These are phyloP conservation scores for Sebastes trivittatus DNA, from an alignment of 2,797 vertebrate species.

Conservation along the genomic window DNA sequence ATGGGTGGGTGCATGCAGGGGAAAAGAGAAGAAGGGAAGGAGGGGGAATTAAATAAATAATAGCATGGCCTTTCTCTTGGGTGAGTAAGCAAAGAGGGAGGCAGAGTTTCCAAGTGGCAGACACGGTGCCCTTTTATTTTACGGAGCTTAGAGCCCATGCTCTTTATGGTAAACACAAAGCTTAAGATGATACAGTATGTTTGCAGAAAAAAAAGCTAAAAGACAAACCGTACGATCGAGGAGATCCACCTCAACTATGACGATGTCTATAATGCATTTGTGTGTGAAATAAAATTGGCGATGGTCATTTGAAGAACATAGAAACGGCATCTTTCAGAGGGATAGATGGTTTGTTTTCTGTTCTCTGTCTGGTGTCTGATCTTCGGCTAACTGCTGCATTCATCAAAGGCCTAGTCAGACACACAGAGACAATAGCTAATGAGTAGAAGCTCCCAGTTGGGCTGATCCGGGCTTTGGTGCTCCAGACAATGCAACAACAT, in stretches of 20 bases:
- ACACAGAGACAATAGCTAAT: constrained; percentile 81
- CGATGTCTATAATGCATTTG: background rate
- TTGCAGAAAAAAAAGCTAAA: constrained; percentile 19
- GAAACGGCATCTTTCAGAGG: constrained; percentile 33
- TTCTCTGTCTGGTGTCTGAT: constrained; percentile 64
- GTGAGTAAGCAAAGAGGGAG: constrained; percentile 69
- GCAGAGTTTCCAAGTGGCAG: constrained; percentile 65
- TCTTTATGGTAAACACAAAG: constrained; percentile 62
- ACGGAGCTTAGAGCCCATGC: constrained; percentile 45
- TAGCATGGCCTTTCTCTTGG: constrained; percentile 72
- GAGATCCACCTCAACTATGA: background rate
- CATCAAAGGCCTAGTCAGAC: constrained; percentile 77
- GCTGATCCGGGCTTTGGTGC: constrained; percentile 73
- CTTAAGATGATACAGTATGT: constrained; percentile 51
- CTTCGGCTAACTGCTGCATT: constrained; percentile 73
- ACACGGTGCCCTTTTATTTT: constrained; percentile 74
- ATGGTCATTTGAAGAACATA: constrained; percentile 31
- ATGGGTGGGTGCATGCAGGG: constrained; percentile 48
- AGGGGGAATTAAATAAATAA: constrained; percentile 81
- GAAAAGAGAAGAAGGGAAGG: constrained; percentile 37
- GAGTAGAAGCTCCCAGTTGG: constrained; percentile 80
- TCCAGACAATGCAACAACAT: constrained; percentile 84
- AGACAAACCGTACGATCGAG: background rate
- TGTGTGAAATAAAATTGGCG: constrained; percentile 1
- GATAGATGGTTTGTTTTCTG: constrained; percentile 53